phyloP scores from a whole-genome alignment of 2,888 invertebrate species.

The Theretra japonica region DNA sequence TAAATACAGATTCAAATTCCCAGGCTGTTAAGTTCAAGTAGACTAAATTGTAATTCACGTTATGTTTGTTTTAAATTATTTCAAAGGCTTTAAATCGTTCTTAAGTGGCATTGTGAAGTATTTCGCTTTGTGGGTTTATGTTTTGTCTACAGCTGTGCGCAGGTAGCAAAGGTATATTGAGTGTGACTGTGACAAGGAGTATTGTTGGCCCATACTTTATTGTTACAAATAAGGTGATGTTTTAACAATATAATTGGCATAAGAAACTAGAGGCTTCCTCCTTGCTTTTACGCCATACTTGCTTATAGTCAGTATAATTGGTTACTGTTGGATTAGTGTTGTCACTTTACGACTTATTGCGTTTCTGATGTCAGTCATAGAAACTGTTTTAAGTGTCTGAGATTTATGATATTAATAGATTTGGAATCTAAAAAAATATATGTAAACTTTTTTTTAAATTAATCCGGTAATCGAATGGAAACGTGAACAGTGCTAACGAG shows the following conservation, averaged over 20 bases:
- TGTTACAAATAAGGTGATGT: background rate
- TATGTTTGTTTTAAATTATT: slow-evolving; percentile 1
- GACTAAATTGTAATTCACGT: background rate
- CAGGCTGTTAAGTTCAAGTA: background rate
- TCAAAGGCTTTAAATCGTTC: background rate
- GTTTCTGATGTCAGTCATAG: no score
- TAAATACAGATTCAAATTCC: no score
- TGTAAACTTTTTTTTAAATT: no score
- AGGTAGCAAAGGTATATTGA: background rate
- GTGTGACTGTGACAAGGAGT: background rate
- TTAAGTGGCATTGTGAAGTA: slow-evolving; percentile 2
- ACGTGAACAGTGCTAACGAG: background rate
- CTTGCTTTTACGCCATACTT: background rate
- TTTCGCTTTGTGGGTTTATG: background rate
- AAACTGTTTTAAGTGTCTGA: no score
- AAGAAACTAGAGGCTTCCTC: background rate
- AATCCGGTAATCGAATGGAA: no score
- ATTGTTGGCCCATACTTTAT: background rate
- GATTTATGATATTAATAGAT: no score
- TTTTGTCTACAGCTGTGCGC: background rate
- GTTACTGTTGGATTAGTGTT: no score
- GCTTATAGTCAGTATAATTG: background rate
- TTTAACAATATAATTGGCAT: slow-evolving; percentile 6
- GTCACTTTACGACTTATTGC: no score
- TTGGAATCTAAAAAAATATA: no score